Base-by-base conservation (phyloP, 2,797 vertebrate genomes). In the Nothura maculosa region DNA sequence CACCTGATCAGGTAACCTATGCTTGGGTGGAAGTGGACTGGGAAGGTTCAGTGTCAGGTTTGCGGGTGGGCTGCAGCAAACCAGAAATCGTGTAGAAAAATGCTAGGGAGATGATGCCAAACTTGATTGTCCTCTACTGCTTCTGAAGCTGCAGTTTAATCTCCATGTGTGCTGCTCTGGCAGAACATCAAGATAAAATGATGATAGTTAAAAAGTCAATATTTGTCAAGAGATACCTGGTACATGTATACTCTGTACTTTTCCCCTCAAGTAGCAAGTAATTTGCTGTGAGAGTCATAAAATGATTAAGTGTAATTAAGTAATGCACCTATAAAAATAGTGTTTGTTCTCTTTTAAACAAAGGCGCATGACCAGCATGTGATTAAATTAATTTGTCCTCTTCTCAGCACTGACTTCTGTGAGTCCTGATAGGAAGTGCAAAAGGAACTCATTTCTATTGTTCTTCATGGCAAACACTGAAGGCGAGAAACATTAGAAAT, bases 91-190 rank as follows among this genome's bases (percentile, higher is more conserved):
- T 4, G 52, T 6, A 62, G 20, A 30, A 80, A 36, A 27, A 30
- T 0, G 0, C 17, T 9, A 5, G 28, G 5, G 32, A 81, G 64
- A 73, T 38, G 0, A 18, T 21, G 2, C 67, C 3, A 3, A 50
- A 66, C 30, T 43, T 62, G 3, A 18, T 78, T 3, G 2, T 61
- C 5, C 3, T 11, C 17, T 48, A 8, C 27, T 40, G 9, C 43
- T 86, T 17, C 25, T 55, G 30, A 78, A 80, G 60, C 10, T 50
- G 55, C 40, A 25, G 61, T 62, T 92, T 83, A 72, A 20, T 60
- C 10, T 82, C 19, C 13, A 14, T 58, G 30, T 84, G 92, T 91
- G 28, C 34, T 81, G n/a, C 81, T 28, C 28, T 43, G 21, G 24
- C 38, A 89, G 34, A 78, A 82, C 6, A 22, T 64, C 43, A 85